phyloP scores from a whole-genome alignment of 2,888 invertebrate species.

The Drosophila villosipedis region DNA sequence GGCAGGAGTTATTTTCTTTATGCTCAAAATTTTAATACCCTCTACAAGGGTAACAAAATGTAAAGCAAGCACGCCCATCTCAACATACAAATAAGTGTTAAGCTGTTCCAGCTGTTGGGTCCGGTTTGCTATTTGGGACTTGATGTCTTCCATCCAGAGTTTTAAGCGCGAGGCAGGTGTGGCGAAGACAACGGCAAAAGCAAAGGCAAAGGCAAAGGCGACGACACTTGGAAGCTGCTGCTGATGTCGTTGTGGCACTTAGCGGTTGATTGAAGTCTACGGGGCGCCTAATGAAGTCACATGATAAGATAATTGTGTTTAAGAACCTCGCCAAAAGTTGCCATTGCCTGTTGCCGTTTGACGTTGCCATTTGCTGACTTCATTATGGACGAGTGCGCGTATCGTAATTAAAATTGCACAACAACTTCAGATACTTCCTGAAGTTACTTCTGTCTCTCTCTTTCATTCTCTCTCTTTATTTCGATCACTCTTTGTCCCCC shows the following conservation, averaged over 20 bases:
- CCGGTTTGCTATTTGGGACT: slow-evolving; percentile 32
- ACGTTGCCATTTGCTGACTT: slow-evolving; percentile 28
- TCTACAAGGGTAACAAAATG: background rate
- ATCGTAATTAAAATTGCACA: slow-evolving; percentile 65
- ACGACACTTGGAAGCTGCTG: slow-evolving; percentile 57
- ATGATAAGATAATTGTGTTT: slow-evolving; percentile 66
- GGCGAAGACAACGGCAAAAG: slow-evolving; percentile 51
- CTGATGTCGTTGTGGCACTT: slow-evolving; percentile 36
- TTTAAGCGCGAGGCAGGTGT: slow-evolving; percentile 56
- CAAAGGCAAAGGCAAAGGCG: slow-evolving; percentile 36
- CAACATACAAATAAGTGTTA: background rate
- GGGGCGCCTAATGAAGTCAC: slow-evolving; percentile 66
- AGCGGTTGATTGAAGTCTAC: slow-evolving; percentile 50
- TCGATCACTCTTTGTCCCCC: background rate
- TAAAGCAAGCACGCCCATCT: background rate
- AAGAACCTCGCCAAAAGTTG: slow-evolving; percentile 35
- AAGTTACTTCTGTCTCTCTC: slow-evolving; percentile 19
- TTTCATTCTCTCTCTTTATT: background rate
- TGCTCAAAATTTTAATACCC: background rate
- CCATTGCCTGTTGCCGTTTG: slow-evolving; percentile 2
- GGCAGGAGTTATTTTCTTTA: background rate
- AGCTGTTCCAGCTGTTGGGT: slow-evolving; percentile 23
- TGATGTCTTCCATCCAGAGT: slow-evolving; percentile 10
- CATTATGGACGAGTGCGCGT: slow-evolving; percentile 36
- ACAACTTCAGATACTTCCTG: slow-evolving; percentile 54